Evolutionary conservation across 2,888 invertebrate species (phyloP), one percentile per base, ranked within the genome.

Genomic region (Polydrusus tereticollis): DNA sequence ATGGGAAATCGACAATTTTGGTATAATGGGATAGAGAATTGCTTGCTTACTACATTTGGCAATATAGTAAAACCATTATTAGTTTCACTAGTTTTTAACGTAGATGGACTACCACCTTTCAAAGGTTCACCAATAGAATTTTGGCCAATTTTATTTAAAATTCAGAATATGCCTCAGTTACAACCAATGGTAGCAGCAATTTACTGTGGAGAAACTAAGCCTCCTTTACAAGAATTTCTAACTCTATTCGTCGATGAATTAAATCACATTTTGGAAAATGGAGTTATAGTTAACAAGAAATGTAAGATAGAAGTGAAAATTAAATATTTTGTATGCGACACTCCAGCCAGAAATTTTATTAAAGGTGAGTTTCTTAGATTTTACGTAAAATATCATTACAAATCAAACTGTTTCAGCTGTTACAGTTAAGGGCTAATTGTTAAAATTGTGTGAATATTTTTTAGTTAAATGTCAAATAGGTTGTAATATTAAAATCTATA

Each of bases 271-370:
- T 41, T 72, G 64, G 60, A 62, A 50, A n/a, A 50, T 23, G 69
- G 60, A 10, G n/a, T 70, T 21, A 12, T 8, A 50, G 45, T 69
- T 33, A 29, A 29, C 29, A 63, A 69, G 62, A 16, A 43, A n/a
- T 21, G 23, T 16, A 64, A 43, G 41, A 38, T 65, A n/a, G 10
- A 33, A n/a, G 33, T 69, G 29, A 63, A 50, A n/a, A 52, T 69
- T 23, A 62, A 43, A 50, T 62, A 23, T 67, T 77, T 77, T 72
- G 69, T 74, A 29, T 77, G 74, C 63, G 77, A 77, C 63, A 72
- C 76, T 36, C 76, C 77, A 18, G 76, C 75, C 18, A 68, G 76
- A 66, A 71, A 59, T 69, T 76, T 71, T 62, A 69, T 76, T n/a
- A 76, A 75, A 77, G 73, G 75, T 75, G 69, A 52, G 45, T 41